A percentile compares a stretch with the other conserved stretches of the same genome.
phyloP scores from a whole-genome alignment of 2,797 vertebrate genomes.

The Trematomus bernacchii region DNA sequence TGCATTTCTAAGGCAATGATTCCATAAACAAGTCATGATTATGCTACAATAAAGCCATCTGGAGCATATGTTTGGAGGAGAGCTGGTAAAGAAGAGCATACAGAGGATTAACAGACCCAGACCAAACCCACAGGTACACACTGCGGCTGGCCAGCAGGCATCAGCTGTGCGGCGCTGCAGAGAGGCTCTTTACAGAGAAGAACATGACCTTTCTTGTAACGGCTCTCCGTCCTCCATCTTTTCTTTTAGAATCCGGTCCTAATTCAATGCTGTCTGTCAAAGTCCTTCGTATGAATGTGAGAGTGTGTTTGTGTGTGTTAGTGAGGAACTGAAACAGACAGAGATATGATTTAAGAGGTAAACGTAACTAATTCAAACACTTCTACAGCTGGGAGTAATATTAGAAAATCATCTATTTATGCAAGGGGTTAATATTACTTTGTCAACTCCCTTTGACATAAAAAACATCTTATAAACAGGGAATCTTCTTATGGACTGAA shows the following conservation, averaged over 20 bases:
- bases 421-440: neutral
- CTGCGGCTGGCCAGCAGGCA: slow-evolving; percentile 46
- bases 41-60: slow-evolving; percentile 56
- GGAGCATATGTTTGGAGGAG: slow-evolving; percentile 52
- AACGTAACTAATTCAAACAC: neutral
- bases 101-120: slow-evolving; percentile 35
- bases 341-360: neutral
- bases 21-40: slow-evolving; percentile 59
- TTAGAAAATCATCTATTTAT: neutral
- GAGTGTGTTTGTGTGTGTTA: neutral
- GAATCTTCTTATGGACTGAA: neutral
- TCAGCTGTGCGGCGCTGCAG: slow-evolving; percentile 42
- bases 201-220: slow-evolving; percentile 55
- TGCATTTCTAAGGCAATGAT: slow-evolving; percentile 49
- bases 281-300: slow-evolving; percentile 44
- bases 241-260: slow-evolving; percentile 46
- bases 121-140: slow-evolving; percentile 11
- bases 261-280: slow-evolving; percentile 34
- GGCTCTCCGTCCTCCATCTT: slow-evolving; percentile 43
- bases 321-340: neutral
- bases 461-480: neutral
- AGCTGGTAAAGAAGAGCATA: slow-evolving; percentile 38
- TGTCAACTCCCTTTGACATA: no score
- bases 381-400: neutral
- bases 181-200: slow-evolving; percentile 53